Base-by-base conservation (phyloP, 2,113 vertebrate genomes). In the Larimichthys polyactis region DNA sequence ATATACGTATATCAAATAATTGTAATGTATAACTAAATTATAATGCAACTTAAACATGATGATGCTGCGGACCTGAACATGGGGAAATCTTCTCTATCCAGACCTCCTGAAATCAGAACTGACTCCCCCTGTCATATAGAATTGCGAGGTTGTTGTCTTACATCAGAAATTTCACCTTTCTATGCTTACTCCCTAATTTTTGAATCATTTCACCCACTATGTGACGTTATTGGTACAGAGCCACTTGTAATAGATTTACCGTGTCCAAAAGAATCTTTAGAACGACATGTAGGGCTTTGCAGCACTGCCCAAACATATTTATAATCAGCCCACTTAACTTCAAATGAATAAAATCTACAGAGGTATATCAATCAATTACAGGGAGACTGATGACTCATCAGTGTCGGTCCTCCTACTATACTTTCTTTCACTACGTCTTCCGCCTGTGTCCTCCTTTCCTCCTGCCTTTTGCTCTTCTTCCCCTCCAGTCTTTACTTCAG, bases 351-450 rank as follows among this genome's bases (percentile, higher is more conserved):
- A 40, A 40, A 40, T 40, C 36, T 40, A 40, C 36, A 40, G 36
- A 40, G 8, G 36, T 40, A 9, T 40, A 9, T 40, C 36, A 40
- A 40, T 40, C 36, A 11, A 32, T 5, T 4, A n/a, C 11, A 46
- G 79, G 62, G 79, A 75, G 83, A 85, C 75, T 54, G 52, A 91
- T 88, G 86, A 93, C 71, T 92, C 90, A 91, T 65, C 58, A 36
- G 66, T 60, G 20, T 46, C 52, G 55, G 52, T 55, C 66, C 20
- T 54, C 32, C 71, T 8, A 9, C 43, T 44, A 40, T 20, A 48
- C 14, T 64, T 22, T 52, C 63, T 64, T 32, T 63, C 20, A 43
- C 27, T 65, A 20, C 24, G 15, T 71, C 46, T 27, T 64, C 20
- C 4, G 15, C 32, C 43, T 40, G 10, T 44, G n/a, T 68, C 46